Evolutionary conservation across 2,797 vertebrate genomes (phyloP).

Genomic region (Valencia hispanica): DNA sequence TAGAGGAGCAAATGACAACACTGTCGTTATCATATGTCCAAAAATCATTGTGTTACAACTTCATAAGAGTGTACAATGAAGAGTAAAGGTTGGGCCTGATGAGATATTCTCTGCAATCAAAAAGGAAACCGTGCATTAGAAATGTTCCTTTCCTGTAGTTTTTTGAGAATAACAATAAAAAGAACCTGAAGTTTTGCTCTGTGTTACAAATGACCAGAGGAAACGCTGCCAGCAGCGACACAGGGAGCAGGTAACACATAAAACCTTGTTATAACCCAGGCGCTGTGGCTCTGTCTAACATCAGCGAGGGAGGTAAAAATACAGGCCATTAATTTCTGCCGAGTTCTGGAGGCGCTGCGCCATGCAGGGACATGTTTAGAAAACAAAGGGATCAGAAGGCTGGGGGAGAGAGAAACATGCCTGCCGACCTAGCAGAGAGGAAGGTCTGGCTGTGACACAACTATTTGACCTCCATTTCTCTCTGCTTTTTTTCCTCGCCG

Average conservation of each 20-base stretch:
- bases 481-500: conserved; percentile 1
- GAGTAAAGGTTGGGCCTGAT: too few species aligned
- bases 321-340: background rate
- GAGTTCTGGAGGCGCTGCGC: background rate
- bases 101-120: background rate
- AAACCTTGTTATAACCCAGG: background rate
- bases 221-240: background rate
- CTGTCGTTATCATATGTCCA: background rate
- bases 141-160: background rate
- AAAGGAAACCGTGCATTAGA: background rate
- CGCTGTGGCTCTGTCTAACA: background rate
- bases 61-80: background rate
- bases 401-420: conserved; percentile 28
- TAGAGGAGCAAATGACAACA: background rate
- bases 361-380: conserved; percentile 46
- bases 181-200: background rate
- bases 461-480: conserved; percentile 37
- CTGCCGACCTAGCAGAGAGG: conserved; percentile 13
- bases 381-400: conserved; percentile 26
- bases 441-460: conserved; percentile 45
- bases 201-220: too few species aligned
- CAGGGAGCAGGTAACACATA: background rate
- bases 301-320: background rate
- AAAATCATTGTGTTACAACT: background rate
- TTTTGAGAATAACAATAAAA: background rate